Percentiles rank a stretch among this genome's conserved stretches.
Conservation (phyloP, 2,888 invertebrate genomes). For the Gastrophysa polygoni region DNA sequence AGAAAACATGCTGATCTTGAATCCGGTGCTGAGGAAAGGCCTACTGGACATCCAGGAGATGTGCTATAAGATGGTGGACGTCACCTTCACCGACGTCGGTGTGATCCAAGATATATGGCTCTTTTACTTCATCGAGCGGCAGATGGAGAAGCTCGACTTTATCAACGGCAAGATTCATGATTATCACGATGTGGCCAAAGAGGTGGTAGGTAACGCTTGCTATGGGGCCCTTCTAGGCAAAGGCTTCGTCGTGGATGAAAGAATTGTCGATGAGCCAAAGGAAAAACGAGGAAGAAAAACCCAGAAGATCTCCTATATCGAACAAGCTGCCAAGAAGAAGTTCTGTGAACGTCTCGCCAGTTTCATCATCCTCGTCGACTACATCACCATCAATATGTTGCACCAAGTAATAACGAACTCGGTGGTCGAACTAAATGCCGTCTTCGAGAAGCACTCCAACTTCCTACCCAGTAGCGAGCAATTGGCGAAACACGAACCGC, state of each 20-base stretch:
- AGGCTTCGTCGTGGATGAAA: conserved; percentile 81
- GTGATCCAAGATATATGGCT: conserved; percentile 62
- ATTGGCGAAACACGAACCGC: conserved; percentile 53
- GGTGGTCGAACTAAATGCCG: conserved; percentile 63
- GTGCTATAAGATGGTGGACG: conserved; percentile 67
- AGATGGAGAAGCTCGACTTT: conserved; percentile 61
- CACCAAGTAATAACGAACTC: conserved; percentile 70
- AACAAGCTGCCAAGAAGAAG: conserved; percentile 82
- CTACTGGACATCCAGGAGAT: conserved; percentile 73
- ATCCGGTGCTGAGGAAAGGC: conserved; percentile 73
- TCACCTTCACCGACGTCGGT: conserved; percentile 67
- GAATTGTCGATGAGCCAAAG: conserved; percentile 43
- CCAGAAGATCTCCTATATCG: conserved; percentile 71
- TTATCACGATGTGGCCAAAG: conserved; percentile 62
- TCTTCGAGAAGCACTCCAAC: conserved; percentile 63
- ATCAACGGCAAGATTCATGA: conserved; percentile 55
- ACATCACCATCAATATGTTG: conserved; percentile 72
- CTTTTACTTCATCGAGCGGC: conserved; percentile 74
- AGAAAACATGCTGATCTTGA: conserved; percentile 75
- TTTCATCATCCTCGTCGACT: conserved; percentile 74
- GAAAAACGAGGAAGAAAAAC: conserved; percentile 35
- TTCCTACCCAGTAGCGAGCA: conserved; percentile 61
- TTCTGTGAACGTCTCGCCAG: conserved; percentile 80
- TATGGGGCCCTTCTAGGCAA: conserved; percentile 73
- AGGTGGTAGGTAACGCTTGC: conserved; percentile 72